These are phyloP conservation scores for Rhinoraja longicauda DNA, from an alignment of 2,797 vertebrate species.

Conservation along the genomic window DNA sequence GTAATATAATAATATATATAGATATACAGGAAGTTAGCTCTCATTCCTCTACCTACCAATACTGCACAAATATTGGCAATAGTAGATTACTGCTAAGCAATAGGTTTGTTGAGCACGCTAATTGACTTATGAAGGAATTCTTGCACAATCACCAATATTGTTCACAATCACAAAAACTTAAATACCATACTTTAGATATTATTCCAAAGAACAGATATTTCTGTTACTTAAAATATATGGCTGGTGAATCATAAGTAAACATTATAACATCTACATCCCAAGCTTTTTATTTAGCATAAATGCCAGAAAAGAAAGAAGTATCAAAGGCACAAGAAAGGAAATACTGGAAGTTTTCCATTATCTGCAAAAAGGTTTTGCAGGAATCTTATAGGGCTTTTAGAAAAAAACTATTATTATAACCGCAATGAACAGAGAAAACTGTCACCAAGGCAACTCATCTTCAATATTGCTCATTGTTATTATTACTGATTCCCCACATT, in stretches of 20 bases:
- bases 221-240: background rate
- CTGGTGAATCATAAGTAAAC: background rate
- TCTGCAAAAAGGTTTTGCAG: background rate
- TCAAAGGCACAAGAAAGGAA: background rate
- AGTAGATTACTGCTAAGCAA: background rate
- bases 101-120: background rate
- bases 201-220: too few relatives aligned
- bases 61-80: background rate
- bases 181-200: background rate
- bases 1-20: too few relatives aligned
- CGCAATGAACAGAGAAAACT: background rate
- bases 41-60: background rate
- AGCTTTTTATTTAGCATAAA: too few relatives aligned
- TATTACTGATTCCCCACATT: background rate
- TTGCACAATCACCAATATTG: background rate
- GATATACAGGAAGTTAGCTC: background rate
- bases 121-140: background rate
- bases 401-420: too few relatives aligned
- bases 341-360: background rate
- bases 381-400: background rate
- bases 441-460: background rate
- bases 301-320: background rate
- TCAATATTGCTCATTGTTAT: background rate
- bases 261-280: background rate
- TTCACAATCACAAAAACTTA: background rate